Conservation (phyloP, 2,113 vertebrate species). For the Synodontis membranacea region DNA sequence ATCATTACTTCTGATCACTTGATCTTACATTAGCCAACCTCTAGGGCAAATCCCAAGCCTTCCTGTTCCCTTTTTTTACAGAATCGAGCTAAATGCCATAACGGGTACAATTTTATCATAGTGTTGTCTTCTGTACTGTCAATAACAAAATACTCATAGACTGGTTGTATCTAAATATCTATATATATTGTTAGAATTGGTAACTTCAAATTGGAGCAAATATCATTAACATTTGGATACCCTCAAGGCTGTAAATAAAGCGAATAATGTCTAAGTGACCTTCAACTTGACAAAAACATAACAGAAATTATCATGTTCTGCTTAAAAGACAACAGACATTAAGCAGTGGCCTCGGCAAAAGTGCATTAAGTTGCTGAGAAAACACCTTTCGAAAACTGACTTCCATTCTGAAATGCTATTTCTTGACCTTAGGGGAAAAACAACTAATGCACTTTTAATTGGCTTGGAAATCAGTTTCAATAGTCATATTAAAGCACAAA, state of each 20-base stretch:
- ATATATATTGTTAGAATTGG: not conserved
- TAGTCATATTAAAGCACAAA: not conserved
- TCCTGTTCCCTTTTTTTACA: too few species aligned
- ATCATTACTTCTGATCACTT: not conserved
- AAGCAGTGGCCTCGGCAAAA: not conserved
- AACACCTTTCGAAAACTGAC: not conserved
- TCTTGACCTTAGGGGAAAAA: not conserved
- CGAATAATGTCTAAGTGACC: not conserved
- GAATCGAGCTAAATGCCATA: too few species aligned
- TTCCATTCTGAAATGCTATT: not conserved
- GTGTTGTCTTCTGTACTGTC: not conserved
- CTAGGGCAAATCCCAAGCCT: too few species aligned
- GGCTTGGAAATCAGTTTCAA: not conserved
- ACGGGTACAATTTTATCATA: not conserved
- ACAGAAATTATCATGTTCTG: not conserved
- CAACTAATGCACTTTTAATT: not conserved
- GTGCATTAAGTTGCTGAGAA: not conserved
- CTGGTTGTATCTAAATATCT: not conserved
- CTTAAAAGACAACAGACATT: not conserved
- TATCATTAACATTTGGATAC: not conserved
- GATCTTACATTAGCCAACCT: not conserved
- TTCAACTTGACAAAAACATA: not conserved
- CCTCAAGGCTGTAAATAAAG: too few species aligned
- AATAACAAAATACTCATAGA: not conserved
- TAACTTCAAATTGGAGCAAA: not conserved